Base-by-base conservation (phyloP, 1,140 invertebrate genomes). In the Listronotus oregonensis region DNA sequence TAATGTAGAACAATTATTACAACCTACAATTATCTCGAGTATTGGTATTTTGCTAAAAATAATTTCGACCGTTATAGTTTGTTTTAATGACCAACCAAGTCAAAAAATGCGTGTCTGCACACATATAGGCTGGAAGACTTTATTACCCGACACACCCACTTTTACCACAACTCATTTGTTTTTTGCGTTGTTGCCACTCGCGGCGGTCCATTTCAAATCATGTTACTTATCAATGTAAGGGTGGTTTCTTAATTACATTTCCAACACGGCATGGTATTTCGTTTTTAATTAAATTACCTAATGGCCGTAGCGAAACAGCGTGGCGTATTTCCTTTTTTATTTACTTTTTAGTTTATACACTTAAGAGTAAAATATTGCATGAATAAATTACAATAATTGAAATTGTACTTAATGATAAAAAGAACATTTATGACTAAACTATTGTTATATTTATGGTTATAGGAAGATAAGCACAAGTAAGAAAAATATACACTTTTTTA, bases 221-320 rank as follows among this genome's bases (percentile, higher is more conserved):
- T 67, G 64, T 64, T 46, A 46, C 56, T 54, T 59, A 69, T 66
- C 62, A 44, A 34, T 62, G 34, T 64, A 67, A 64, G 62, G 66
- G 67, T 59, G 62, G 47, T 65, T 68, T 58, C 55, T 65, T 65
- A 68, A 68, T 68, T 68, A 68, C 67, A 32, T 21, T 39, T 51
- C 56, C 32, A 50, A 60, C 34, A 37, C 34, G 34, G 34, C 34
- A 54, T 56, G 56, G 44, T 18, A 32, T 57, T 57, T 46, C 14
- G 17, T 37, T 44, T 58, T 58, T 58, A 58, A 58, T 58, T 58
- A 58, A 58, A 44, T 58, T 58, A 58, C 39, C 56, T 32, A 58
- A 58, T 46, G 44, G 43, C 14, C 14, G 43, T 44, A 18, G 18
- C 56, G 56, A 58, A 44, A 58, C 40, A 8, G 54, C 15, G 39